Evolutionary conservation across 2,888 invertebrate species (phyloP).

Genomic region (Abrostola triplasia): DNA sequence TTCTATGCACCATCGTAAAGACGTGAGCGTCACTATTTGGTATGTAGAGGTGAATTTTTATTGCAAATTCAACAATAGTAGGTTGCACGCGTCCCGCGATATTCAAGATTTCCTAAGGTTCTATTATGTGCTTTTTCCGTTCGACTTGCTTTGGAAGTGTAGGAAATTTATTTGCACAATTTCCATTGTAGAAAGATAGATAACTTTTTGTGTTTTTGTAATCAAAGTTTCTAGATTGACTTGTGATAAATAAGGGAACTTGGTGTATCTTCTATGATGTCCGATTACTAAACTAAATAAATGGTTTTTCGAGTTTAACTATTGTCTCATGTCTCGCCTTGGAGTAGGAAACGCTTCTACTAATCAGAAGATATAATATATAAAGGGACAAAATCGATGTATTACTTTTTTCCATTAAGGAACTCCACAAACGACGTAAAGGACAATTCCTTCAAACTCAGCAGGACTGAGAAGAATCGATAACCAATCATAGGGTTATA

Average conservation of each 20-base stretch:
- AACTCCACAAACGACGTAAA: conserved; percentile 9
- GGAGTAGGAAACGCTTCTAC: too few species aligned
- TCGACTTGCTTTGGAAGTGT: conserved; percentile 14
- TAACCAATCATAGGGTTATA: conserved; percentile 35
- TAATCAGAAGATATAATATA: too few species aligned
- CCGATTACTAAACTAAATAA: too few species aligned
- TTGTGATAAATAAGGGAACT: not conserved
- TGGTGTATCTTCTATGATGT: too few species aligned
- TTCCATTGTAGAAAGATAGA: conserved; percentile 21
- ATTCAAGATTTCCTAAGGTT: conserved; percentile 44
- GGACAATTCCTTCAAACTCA: not conserved
- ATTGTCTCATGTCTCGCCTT: too few species aligned
- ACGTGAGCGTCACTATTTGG: conserved; percentile 6
- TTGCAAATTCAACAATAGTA: conserved; percentile 59
- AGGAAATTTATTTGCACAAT: conserved; percentile 30
- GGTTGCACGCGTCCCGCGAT: conserved; percentile 46
- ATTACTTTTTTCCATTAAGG: not conserved
- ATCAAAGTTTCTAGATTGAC: not conserved
- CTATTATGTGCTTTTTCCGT: conserved; percentile 32
- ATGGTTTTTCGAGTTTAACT: too few species aligned
- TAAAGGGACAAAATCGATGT: too few species aligned
- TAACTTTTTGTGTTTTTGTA: not conserved
- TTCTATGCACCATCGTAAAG: not conserved
- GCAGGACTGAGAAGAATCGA: conserved; percentile 24
- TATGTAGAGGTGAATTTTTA: conserved; percentile 46